Evolutionary conservation across 1,140 invertebrate species (phyloP), one percentile per base, ranked within the genome.

Genomic region (Caerostris darwini): DNA sequence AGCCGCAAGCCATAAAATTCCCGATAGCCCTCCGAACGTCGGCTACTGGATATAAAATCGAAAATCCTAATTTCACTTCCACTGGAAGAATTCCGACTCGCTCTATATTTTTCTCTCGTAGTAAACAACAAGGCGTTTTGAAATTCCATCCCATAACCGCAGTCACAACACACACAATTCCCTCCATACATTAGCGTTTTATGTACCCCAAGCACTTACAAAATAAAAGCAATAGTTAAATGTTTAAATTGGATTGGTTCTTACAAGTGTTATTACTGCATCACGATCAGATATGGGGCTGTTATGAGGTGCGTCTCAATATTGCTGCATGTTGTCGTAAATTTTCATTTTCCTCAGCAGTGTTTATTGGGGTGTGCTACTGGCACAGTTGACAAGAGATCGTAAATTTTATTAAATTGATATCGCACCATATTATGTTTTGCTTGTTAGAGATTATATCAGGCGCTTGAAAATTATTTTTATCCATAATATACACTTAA

Each of bases 1-100:
- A 64, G 61, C 86, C 86, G 86, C 86, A 64, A 88, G 86, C 86
- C 56, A 67, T 88, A 88, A 88, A 88, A 88, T 57, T 67, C 61
- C 34, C 50, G 58, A 88, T 88, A 61, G 59, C 19, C 17, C 59
- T 57, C 34, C 17, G 61, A 54, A 64, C 14, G 14, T 53, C 59
- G 86, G 86, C 59, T 64, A 88, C 59, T 17, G 59, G 19, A 53
- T 67, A 53, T 85, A 85, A 85, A 85, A 85, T 57, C 34, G 58
- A 64, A 88, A 88, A 88, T 88, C 86, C 86, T 61, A 67, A 88
- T 88, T 88, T 64, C 86, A 88, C 86, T 88, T 54, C 10, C 6
- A 57, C 5, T 8, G 17, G 17, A 58, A 58, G n/a, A 58, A 12
- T 4, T n/a, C 7, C 12, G 2, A 7, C 6, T n/a, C 14, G 56